A percentile compares a stretch with the other conserved stretches of the same genome.
Conservation (phyloP, 2,113 vertebrate genomes). For the Atractosteus spatula region DNA sequence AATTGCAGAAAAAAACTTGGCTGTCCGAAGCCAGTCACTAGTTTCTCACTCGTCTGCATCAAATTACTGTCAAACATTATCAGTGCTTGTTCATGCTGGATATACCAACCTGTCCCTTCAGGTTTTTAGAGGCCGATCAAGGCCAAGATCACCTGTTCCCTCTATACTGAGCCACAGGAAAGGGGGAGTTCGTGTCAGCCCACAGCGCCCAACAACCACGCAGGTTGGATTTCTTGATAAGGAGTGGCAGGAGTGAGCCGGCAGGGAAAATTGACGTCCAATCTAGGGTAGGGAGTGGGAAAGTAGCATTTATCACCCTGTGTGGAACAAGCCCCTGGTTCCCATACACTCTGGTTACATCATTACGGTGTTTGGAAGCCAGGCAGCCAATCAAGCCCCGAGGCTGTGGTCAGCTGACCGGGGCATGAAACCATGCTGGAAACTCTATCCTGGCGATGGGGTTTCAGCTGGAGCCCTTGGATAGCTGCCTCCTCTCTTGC, state of each 20-base stretch:
- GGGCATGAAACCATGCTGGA: constrained; percentile 84
- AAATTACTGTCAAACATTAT: no score
- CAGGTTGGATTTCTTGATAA: constrained; percentile 90
- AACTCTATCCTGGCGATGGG: constrained; percentile 87
- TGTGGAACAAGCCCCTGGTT: constrained; percentile 70
- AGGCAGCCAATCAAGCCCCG: constrained; percentile 78
- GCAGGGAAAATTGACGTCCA: constrained; percentile 77
- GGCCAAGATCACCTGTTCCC: no score
- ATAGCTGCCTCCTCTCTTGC: constrained; percentile 86
- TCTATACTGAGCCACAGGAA: not conserved
- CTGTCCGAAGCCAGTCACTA: no score
- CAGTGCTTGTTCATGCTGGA: no score
- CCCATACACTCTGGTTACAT: constrained; percentile 99
- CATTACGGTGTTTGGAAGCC: constrained; percentile 86
- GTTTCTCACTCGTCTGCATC: no score
- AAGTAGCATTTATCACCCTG: constrained; percentile 89
- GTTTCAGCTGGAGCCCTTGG: constrained; percentile 88
- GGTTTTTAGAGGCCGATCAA: no score
- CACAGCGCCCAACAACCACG: constrained; percentile 38
- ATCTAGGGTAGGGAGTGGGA: constrained; percentile 80
- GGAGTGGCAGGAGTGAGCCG: constrained; percentile 78
- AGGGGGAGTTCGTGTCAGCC: constrained; percentile 21
- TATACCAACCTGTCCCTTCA: no score
- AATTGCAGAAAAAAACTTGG: no score
- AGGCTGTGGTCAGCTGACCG: constrained; percentile 82